Evolutionary conservation across 2,797 vertebrate species (phyloP).

Genomic region (Remorina albescens): DNA sequence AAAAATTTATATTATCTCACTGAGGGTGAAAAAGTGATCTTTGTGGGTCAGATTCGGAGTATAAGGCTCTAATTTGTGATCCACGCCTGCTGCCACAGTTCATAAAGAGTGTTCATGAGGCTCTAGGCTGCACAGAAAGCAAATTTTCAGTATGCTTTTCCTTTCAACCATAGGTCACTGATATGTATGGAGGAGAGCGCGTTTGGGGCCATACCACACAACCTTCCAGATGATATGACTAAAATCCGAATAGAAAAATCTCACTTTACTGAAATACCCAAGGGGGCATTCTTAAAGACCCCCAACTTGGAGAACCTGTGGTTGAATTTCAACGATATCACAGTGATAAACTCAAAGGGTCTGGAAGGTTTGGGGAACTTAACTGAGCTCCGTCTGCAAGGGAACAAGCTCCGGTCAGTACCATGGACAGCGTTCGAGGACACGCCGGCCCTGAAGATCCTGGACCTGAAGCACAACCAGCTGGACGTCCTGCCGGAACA

Average conservation of each 20-base stretch:
- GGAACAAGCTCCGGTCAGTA: slow-evolving; percentile 91
- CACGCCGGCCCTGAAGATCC: slow-evolving; percentile 87
- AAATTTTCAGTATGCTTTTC: slow-evolving; percentile 19
- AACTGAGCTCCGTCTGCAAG: slow-evolving; percentile 92
- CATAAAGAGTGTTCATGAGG: neutral
- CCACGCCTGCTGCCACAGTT: neutral
- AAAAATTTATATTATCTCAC: neutral
- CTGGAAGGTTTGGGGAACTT: slow-evolving; percentile 87
- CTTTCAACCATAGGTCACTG: slow-evolving; percentile 84
- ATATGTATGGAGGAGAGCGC: slow-evolving; percentile 88
- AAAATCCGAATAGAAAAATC: slow-evolving; percentile 94
- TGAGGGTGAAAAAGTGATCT: neutral
- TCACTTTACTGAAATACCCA: slow-evolving; percentile 90
- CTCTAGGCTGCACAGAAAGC: neutral
- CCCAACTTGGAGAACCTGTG: slow-evolving; percentile 90
- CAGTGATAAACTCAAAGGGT: slow-evolving; percentile 89
- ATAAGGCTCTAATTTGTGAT: neutral
- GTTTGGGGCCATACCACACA: slow-evolving; percentile 86
- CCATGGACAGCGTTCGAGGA: slow-evolving; percentile 94
- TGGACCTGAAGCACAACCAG: slow-evolving; percentile 93
- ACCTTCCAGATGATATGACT: slow-evolving; percentile 88
- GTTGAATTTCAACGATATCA: slow-evolving; percentile 94
- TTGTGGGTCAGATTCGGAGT: neutral
- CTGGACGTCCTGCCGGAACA: slow-evolving; percentile 92
- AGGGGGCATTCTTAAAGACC: slow-evolving; percentile 83